Base-by-base conservation (phyloP, 2,797 vertebrate species). In the Babyrousa celebensis region DNA sequence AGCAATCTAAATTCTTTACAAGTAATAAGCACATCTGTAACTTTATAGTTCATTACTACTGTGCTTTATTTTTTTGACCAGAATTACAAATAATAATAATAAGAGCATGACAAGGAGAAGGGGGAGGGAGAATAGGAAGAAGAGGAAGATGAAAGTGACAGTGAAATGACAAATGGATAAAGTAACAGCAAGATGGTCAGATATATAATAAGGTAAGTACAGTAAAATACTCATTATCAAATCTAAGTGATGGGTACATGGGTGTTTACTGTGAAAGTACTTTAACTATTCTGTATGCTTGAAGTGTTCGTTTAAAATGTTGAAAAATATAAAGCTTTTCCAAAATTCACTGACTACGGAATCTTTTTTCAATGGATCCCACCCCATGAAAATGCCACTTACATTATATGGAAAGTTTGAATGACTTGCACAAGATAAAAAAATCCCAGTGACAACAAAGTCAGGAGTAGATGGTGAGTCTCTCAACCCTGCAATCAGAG, bases 351-450 rank as follows among this genome's bases (percentile, higher is more conserved):
- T 60, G 29, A 92, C 25, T 40, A 83, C 17, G 4, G 32, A 36
- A 58, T 32, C 12, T 20, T 80, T 82, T 79, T 93, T 67, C 68
- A 79, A 40, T 36, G 43, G 40, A 80, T n/a, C 21, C 21, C 1
- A 83, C 3, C 60, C 10, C 18, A 48, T 14, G n/a, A 80, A 94
- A 82, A 74, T 82, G 56, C 11, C 27, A 62, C 27, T 21, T 27
- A 40, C 12, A 83, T 85, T 21, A 95, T 5, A 68, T 1, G 96
- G 87, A 21, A 87, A 91, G 32, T 23, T 1, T 71, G 84, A 95
- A 4, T 80, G n/a, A 97, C 63, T 84, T 96, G 78, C 32, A 48
- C 91, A 87, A 86, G n/a, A 25, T 85, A 23, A 85, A 17, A 36
- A 56, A 67, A 27, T 3, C 17, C 21, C 94, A 93, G 0, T 5